phyloP scores from a whole-genome alignment of 2,113 vertebrate genomes.

The Antechinus stuartii region DNA sequence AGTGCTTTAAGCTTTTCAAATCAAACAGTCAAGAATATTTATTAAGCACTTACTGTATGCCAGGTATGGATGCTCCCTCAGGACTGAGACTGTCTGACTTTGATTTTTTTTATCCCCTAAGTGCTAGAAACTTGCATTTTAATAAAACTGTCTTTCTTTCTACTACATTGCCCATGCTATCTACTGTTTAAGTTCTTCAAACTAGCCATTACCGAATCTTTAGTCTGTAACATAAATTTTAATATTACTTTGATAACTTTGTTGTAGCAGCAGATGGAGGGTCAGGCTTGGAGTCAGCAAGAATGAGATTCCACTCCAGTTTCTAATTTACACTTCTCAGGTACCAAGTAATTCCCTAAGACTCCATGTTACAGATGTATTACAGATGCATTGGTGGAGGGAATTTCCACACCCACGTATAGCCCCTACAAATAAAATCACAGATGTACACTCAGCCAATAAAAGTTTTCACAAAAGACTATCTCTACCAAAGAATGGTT shows the following conservation, averaged over 20 bases:
- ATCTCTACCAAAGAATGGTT: not conserved
- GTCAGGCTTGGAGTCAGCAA: not conserved
- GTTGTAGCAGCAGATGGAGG: not conserved
- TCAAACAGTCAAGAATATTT: not conserved
- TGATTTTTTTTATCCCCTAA: not conserved
- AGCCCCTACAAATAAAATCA: not conserved
- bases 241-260: not conserved
- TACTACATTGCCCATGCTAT: not conserved
- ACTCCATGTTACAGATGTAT: not conserved
- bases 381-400: not conserved
- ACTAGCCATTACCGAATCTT: slow-evolving; percentile 22
- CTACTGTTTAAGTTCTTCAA: not conserved
- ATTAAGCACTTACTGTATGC: not conserved
- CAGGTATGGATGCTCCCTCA: not conserved
- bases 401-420: not conserved
- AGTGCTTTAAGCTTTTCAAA: not conserved
- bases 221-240: slow-evolving; percentile 3
- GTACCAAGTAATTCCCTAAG: not conserved
- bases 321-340: not conserved
- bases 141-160: not conserved
- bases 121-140: not conserved
- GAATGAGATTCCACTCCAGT: not conserved
- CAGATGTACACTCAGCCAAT: not conserved
- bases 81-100: not conserved
- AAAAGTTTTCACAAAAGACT: not conserved